Percentiles rank a stretch among this genome's conserved stretches.
phyloP scores from a whole-genome alignment of 2,113 vertebrate species.

The Brachirus orientalis region DNA sequence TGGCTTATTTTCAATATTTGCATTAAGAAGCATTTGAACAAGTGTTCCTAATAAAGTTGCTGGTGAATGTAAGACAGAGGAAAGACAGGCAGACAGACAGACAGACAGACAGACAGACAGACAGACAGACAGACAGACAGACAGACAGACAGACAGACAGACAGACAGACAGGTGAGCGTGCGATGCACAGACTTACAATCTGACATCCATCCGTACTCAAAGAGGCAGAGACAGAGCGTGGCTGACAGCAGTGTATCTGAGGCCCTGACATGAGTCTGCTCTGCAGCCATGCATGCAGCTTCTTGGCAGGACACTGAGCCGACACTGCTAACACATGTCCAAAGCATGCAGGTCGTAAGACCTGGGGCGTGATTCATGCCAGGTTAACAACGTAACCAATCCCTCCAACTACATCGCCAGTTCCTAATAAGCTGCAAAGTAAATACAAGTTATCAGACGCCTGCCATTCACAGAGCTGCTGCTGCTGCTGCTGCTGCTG shows the following conservation, averaged over 20 bases:
- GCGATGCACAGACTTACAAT: constrained; percentile 10
- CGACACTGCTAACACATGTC: constrained; percentile 60
- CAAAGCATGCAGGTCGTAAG: constrained; percentile 54
- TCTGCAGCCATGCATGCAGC: constrained; percentile 72
- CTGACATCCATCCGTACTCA: constrained; percentile 24
- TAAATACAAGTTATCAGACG: constrained; percentile 42
- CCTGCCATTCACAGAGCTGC: neutral
- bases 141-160: neutral
- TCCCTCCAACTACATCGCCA: constrained; percentile 40
- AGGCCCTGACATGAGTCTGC: constrained; percentile 50
- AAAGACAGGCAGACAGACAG: neutral
- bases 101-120: too few relatives aligned
- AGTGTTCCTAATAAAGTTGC: too few relatives aligned
- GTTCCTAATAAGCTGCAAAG: constrained; percentile 26
- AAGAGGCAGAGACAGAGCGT: constrained; percentile 36
- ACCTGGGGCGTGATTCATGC: constrained; percentile 48
- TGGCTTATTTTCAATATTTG: too few relatives aligned
- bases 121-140: too few relatives aligned
- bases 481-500: too few relatives aligned
- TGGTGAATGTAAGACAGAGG: neutral
- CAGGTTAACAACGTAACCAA: constrained; percentile 50
- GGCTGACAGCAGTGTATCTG: constrained; percentile 53
- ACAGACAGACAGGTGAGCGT: constrained; percentile 22
- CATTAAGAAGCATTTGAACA: too few relatives aligned
- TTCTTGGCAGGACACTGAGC: constrained; percentile 54